Conservation (phyloP, 2,797 vertebrate genomes). For the Microctenopoma steveboyesi region DNA sequence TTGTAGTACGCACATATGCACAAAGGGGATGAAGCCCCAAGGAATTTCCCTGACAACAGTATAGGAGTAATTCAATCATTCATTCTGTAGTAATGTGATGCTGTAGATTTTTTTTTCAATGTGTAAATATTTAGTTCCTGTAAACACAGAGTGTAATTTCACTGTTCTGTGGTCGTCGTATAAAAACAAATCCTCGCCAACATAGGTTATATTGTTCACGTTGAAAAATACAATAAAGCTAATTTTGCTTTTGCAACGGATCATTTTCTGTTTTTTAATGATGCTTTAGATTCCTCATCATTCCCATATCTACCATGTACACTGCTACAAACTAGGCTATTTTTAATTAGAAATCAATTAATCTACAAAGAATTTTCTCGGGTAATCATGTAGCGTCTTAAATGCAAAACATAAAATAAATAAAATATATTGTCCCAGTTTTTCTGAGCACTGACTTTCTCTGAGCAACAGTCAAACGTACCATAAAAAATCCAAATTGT, state of each 20-base stretch:
- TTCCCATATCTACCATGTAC: no score
- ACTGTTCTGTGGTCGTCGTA: conserved; percentile 23
- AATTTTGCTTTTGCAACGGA: neutral
- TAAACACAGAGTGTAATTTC: conserved; percentile 26
- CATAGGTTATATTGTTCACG: conserved; percentile 6
- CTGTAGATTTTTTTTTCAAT: conserved; percentile 30
- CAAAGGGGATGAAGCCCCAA: conserved; percentile 36
- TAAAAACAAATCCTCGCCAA: conserved; percentile 9
- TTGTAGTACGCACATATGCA: conserved; percentile 39
- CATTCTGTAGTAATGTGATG: conserved; percentile 34
- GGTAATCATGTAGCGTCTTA: no score
- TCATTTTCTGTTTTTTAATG: conserved; percentile 1
- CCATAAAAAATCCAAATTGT: neutral
- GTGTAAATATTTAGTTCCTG: conserved; percentile 33
- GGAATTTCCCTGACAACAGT: conserved; percentile 57
- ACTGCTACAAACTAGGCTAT: no score
- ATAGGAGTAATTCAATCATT: conserved; percentile 52
- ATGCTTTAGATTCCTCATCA: neutral
- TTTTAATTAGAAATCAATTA: no score
- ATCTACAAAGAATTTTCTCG: no score
- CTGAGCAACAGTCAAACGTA: neutral
- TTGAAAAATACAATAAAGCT: conserved; percentile 8
- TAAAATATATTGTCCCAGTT: no score
- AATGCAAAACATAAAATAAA: no score
- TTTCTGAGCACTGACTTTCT: no score